Conservation (phyloP, 2,797 vertebrate species). For the Thalassophryne amazonica region DNA sequence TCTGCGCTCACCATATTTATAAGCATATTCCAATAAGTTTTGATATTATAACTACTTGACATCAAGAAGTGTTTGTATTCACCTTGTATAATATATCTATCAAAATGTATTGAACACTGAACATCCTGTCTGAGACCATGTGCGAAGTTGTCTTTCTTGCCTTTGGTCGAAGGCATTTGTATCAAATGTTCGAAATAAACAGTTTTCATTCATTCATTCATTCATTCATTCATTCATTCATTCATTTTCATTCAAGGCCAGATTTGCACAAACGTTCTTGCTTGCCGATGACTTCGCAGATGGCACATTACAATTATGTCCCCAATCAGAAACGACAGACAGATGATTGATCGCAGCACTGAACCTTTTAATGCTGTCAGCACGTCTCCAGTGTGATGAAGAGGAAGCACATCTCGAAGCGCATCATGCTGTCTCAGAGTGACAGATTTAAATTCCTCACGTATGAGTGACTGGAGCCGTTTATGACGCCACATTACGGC, state of each 20-base stretch:
- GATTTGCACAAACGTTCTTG: not conserved
- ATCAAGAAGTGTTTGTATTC: too few relatives aligned
- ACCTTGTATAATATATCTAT: too few relatives aligned
- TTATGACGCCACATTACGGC: constrained; percentile 11
- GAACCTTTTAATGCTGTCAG: constrained; percentile 30
- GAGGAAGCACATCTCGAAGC: constrained; percentile 24
- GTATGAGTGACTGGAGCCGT: constrained; percentile 23
- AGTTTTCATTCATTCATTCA: too few relatives aligned
- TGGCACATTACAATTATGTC: constrained; percentile 20
- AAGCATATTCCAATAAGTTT: too few relatives aligned
- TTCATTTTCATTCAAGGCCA: too few relatives aligned
- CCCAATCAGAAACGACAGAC: constrained; percentile 46
- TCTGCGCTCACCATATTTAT: too few relatives aligned
- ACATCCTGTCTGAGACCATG: too few relatives aligned
- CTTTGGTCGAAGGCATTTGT: constrained; percentile 3
- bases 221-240: too few relatives aligned
- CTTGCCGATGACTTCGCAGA: constrained; percentile 3
- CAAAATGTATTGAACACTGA: too few relatives aligned
- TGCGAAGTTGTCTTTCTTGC: not conserved
- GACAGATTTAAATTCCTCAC: constrained; percentile 17
- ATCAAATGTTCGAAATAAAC: too few relatives aligned
- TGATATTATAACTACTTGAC: too few relatives aligned
- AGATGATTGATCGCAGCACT: constrained; percentile 35
- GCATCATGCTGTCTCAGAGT: not conserved
- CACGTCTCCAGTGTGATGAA: constrained; percentile 27